A percentile compares a stretch with the other conserved stretches of the same genome.
Conservation (phyloP, 1,140 invertebrate genomes). For the Brachionus manjavacas region DNA sequence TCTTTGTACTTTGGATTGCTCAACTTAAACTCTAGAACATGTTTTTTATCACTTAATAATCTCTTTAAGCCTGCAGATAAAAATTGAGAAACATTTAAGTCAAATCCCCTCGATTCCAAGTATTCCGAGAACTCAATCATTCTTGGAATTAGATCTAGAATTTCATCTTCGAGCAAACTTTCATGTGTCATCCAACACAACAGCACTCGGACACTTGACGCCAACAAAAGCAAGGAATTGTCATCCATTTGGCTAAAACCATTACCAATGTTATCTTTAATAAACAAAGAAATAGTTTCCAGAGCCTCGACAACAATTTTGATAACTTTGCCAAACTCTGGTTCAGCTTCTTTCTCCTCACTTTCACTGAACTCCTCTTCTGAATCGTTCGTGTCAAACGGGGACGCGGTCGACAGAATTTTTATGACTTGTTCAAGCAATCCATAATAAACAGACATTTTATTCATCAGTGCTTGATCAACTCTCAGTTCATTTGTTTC, state of each 20-base stretch:
- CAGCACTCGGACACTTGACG: neutral
- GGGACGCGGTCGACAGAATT: slow-evolving; percentile 28
- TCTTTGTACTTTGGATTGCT: neutral
- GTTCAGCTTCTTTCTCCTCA: neutral
- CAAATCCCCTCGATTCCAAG: neutral
- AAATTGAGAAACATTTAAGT: neutral
- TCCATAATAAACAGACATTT: slow-evolving; percentile 18
- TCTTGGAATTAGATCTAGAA: neutral
- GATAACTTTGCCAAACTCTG: slow-evolving; percentile 26
- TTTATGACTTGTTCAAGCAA: slow-evolving; percentile 14
- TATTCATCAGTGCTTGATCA: neutral
- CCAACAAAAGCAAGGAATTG: neutral
- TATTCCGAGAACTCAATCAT: neutral
- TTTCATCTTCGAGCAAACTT: slow-evolving; percentile 30
- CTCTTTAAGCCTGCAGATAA: neutral
- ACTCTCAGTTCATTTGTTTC: neutral
- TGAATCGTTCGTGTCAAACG: neutral
- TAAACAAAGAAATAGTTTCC: neutral
- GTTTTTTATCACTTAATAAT: neutral
- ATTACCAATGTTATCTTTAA: slow-evolving; percentile 8
- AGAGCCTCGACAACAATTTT: slow-evolving; percentile 37
- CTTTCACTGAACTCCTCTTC: neutral
- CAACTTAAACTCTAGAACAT: neutral
- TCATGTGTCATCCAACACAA: slow-evolving; percentile 35
- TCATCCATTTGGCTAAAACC: neutral